phyloP scores from a whole-genome alignment of 1,140 invertebrate species.

The Charaxes varanes region DNA sequence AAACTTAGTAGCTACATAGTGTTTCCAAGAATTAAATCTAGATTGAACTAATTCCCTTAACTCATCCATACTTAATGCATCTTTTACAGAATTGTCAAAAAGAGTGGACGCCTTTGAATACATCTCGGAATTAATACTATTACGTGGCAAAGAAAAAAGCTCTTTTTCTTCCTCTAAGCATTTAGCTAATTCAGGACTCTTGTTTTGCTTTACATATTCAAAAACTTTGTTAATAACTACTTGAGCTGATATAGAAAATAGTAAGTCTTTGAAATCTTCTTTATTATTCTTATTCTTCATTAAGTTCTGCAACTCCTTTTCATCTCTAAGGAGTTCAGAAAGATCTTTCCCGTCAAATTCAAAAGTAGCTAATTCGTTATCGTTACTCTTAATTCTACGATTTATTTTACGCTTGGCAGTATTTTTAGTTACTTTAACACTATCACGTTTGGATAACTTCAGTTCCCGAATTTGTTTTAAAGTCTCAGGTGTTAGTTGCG shows the following conservation, averaged over 20 bases:
- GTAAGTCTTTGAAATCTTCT: slow-evolving; percentile 52
- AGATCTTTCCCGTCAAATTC: slow-evolving; percentile 52
- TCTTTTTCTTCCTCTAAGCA: slow-evolving; percentile 46
- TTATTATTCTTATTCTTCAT: slow-evolving; percentile 47
- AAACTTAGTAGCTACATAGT: slow-evolving; percentile 49
- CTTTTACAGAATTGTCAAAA: slow-evolving; percentile 59
- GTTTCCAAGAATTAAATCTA: slow-evolving; percentile 54
- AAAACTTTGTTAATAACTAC: slow-evolving; percentile 60
- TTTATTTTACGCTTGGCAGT: slow-evolving; percentile 58
- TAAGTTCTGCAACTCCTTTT: slow-evolving; percentile 43
- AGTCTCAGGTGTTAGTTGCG: slow-evolving; percentile 60
- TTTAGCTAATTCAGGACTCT: slow-evolving; percentile 44
- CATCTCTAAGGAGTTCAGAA: slow-evolving; percentile 47
- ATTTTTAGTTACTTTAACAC: slow-evolving; percentile 60
- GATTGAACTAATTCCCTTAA: slow-evolving; percentile 43
- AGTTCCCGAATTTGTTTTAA: slow-evolving; percentile 63
- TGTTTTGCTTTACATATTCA: slow-evolving; percentile 55
- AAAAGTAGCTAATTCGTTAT: slow-evolving; percentile 36
- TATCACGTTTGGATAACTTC: slow-evolving; percentile 56
- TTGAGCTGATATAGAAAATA: slow-evolving; percentile 56
- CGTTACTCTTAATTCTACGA: slow-evolving; percentile 40
- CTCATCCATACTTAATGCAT: slow-evolving; percentile 53
- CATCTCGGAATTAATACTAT: slow-evolving; percentile 43
- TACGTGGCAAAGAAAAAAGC: slow-evolving; percentile 32
- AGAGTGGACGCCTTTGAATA: slow-evolving; percentile 45